Conservation (phyloP, 1,140 invertebrate genomes). For the Drosophila sp. region DNA sequence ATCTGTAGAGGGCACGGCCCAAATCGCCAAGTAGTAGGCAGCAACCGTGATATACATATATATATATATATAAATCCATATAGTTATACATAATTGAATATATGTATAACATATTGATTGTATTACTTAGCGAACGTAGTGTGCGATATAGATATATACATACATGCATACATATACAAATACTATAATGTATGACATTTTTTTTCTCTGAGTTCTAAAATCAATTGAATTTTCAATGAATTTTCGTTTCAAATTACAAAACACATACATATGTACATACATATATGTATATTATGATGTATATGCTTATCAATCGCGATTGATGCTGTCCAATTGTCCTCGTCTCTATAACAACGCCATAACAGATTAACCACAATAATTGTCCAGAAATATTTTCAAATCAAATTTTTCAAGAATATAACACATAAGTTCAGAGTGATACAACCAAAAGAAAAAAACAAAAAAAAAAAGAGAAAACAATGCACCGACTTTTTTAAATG, state of each 20-base stretch:
- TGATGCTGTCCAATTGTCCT: slow-evolving; percentile 10
- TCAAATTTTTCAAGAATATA: background rate
- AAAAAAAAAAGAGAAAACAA: background rate
- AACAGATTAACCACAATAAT: background rate
- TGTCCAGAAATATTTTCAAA: slow-evolving; percentile 11
- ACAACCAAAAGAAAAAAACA: background rate
- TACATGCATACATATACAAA: slow-evolving; percentile 5
- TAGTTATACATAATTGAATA: slow-evolving; percentile 13
- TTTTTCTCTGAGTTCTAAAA: background rate
- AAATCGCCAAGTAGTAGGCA: slow-evolving; percentile 49
- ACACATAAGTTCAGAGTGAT: slow-evolving; percentile 10
- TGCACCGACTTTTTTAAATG: background rate
- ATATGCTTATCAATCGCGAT: slow-evolving; percentile 6
- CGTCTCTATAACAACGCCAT: background rate
- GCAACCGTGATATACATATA: slow-evolving; percentile 77
- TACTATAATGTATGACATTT: background rate
- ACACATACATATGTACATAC: background rate
- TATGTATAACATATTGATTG: slow-evolving; percentile 60
- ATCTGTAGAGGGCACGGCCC: slow-evolving; percentile 43
- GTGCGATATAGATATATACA: slow-evolving; percentile 52
- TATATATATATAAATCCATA: slow-evolving; percentile 42
- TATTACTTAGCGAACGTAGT: slow-evolving; percentile 62
- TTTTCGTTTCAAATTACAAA: background rate
- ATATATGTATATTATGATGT: background rate
- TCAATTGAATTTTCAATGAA: background rate